Conservation (phyloP, 2,888 invertebrate species). For the Oxystoma pomonae region DNA sequence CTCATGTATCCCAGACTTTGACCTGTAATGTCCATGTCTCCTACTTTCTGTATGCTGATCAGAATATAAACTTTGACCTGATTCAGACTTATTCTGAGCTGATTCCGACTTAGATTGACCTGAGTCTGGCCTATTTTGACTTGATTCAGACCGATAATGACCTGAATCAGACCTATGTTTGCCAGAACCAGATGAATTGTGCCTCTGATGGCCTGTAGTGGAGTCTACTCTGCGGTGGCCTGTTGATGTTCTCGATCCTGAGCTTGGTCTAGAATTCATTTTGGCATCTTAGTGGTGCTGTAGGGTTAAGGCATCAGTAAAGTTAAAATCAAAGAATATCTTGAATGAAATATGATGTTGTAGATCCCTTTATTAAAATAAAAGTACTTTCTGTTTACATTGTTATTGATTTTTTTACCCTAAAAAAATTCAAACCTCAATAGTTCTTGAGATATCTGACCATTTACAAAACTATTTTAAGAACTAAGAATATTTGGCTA, state of each 20-base stretch:
- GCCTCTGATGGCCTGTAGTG: slow-evolving; percentile 38
- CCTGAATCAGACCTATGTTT: background rate
- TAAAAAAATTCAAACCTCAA: background rate
- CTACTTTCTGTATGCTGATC: slow-evolving; percentile 35
- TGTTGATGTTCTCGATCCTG: slow-evolving; percentile 34
- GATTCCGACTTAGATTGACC: slow-evolving; percentile 29
- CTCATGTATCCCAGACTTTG: slow-evolving; percentile 42
- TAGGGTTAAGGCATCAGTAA: background rate
- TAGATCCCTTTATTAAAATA: no score
- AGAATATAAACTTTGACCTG: slow-evolving; percentile 43
- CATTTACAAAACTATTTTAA: no score
- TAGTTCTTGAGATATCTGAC: background rate
- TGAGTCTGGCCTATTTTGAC: background rate
- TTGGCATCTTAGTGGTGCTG: slow-evolving; percentile 13
- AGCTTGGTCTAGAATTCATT: slow-evolving; percentile 39
- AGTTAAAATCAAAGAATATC: no score
- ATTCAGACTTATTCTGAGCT: slow-evolving; percentile 41
- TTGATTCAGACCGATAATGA: background rate
- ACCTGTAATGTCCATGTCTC: slow-evolving; percentile 41
- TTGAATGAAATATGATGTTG: no score
- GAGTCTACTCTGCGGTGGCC: slow-evolving; percentile 40
- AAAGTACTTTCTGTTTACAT: no score
- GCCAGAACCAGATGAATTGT: slow-evolving; percentile 34
- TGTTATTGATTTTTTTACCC: background rate
- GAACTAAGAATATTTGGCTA: background rate